Evolutionary conservation across 2,797 vertebrate species (phyloP), one percentile per base, ranked within the genome.

Genomic region (Sebastes kiyomatsui): DNA sequence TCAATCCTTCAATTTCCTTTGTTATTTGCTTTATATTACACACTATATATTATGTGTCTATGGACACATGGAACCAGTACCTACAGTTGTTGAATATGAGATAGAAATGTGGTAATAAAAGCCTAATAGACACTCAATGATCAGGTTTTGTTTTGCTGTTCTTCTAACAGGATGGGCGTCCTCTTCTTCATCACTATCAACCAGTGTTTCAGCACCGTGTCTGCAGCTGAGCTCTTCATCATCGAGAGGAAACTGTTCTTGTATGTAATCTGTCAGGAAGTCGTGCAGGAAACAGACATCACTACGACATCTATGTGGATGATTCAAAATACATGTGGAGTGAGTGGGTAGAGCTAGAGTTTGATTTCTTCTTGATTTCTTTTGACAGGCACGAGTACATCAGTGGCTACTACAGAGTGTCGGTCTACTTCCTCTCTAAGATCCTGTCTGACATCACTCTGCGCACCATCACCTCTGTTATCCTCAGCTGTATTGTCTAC

Each of bases 331-430:
- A 4, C 1, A 42, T 72, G 28, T 18, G 13, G 23, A 68, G 16
- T 7, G 1, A 56, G 25, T 22, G 10, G 6, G 16, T 2, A 23
- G 8, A 62, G 42, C 14, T 13, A 22, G 2, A 12, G 1, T 75
- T 49, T 66, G 10, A 58, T 65, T 67, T 52, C 22, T 62, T 13
- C 28, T 2, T 18, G 14, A 78, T 72, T 30, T 79, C 88, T 52
- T 54, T 79, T 92, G 2, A 81, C 85, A 99, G 98, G 81, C 98
- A 99, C 5, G 98, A 99, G 82, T 98, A 97, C 83, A 98, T 98
- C 92, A 99, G 97, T 38, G 98, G 98, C 27, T 99, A 99, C 94
- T 99, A 99, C 94, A 93, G 97, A 90, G 94, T 95, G 6, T 97
- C 97, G 0, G 95, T 96, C 7, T 99, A 99, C 92, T 99, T 99